A percentile compares a stretch with the other conserved stretches of the same genome.
Evolutionary conservation across 2,797 vertebrate genomes (phyloP).

Genomic region (Myotis pilosus): DNA sequence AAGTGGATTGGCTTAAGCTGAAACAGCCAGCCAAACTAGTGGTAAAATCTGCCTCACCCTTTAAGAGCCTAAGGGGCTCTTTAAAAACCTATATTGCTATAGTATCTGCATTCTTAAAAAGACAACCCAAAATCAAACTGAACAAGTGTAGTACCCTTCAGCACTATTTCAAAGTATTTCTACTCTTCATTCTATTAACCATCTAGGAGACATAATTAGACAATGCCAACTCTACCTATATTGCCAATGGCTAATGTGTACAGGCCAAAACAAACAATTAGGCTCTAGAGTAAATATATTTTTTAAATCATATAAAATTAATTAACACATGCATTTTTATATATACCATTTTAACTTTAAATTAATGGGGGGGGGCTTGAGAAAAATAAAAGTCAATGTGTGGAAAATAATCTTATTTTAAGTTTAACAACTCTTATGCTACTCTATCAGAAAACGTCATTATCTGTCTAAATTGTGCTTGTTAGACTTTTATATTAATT

Average conservation of each 20-base stretch:
- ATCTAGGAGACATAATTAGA: background rate
- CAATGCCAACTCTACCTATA: background rate
- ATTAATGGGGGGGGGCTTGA: background rate
- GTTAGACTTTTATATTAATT: background rate
- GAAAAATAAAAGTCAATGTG: slow-evolving; percentile 13
- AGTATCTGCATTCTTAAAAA: slow-evolving; percentile 25
- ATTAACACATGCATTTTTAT: background rate
- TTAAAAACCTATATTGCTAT: slow-evolving; percentile 37
- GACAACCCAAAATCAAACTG: background rate
- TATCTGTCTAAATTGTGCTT: background rate
- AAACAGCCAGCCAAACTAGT: slow-evolving; percentile 54
- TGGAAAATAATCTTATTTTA: slow-evolving; percentile 9
- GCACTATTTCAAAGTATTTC: background rate
- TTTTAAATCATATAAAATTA: slow-evolving; percentile 21
- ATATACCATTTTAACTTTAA: background rate
- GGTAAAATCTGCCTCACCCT: slow-evolving; percentile 15
- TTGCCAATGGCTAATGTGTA: background rate
- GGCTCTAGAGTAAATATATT: background rate
- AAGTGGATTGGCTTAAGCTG: slow-evolving; percentile 24
- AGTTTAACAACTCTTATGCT: background rate
- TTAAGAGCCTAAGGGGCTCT: slow-evolving; percentile 13
- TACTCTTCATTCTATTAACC: background rate
- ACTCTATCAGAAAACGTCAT: background rate
- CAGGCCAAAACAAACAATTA: background rate
- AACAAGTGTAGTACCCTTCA: background rate